phyloP scores from a whole-genome alignment of 2,888 invertebrate species.

The Pelosia muscerda region DNA sequence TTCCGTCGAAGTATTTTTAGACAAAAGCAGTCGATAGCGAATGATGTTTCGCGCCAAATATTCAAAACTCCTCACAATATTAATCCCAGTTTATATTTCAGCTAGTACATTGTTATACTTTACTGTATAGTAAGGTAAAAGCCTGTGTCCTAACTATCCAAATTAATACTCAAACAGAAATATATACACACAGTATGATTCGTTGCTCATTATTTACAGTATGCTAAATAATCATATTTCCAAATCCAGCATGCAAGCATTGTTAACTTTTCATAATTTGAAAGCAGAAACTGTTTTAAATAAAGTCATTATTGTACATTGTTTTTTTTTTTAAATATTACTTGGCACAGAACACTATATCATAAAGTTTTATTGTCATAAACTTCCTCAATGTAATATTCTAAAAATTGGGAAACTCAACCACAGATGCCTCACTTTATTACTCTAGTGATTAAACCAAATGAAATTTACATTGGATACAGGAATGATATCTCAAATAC shows the following conservation, averaged over 20 bases:
- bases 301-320: background rate
- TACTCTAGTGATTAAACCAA: slow-evolving; percentile 1
- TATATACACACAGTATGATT: background rate
- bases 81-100: background rate
- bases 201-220: background rate
- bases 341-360: slow-evolving; percentile 19
- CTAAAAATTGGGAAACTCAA: slow-evolving; percentile 3
- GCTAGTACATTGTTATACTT: background rate
- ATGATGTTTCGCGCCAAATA: slow-evolving; percentile 76
- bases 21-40: slow-evolving; percentile 78
- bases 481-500: background rate
- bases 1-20: slow-evolving; percentile 86
- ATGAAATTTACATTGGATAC: background rate
- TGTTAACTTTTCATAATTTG: background rate
- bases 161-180: background rate
- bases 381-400: slow-evolving; percentile 22
- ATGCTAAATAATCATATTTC: background rate
- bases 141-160: too few relatives aligned
- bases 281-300: background rate
- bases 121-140: too few relatives aligned
- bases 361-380: slow-evolving; percentile 14
- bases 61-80: slow-evolving; percentile 58
- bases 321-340: slow-evolving; percentile 5
- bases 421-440: slow-evolving; percentile 16
- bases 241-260: background rate